Base-by-base conservation (phyloP, 2,113 vertebrate species). In the Microcebus lehilahytsara region DNA sequence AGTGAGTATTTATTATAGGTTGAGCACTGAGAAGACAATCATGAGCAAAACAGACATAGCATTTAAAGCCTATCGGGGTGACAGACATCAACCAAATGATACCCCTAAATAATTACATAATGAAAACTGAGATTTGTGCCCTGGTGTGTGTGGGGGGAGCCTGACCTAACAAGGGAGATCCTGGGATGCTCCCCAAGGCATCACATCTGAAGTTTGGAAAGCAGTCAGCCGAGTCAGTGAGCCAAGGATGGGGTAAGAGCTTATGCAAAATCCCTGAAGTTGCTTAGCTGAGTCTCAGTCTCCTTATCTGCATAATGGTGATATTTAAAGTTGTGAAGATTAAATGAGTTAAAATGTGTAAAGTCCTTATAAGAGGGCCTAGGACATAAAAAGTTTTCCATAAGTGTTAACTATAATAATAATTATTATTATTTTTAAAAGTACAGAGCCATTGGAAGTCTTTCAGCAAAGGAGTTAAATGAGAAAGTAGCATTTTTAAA, bases 271-370 rank as follows among this genome's bases (percentile, higher is more conserved):
- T 30, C 34, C 40, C 49, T 80, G 30, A 80, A 60, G 64, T 56
- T 74, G 30, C 53, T 80, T 92, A 58, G 67, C 62, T 89, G 78
- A 89, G 37, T 92, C 78, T 95, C 62, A 56, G 32, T 87, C 94
- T 94, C 77, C 88, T 71, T n/a, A 12, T 69, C 22, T 71, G 5
- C 77, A 46, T 58, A 67, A 83, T 71, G 40, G 69, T 30, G 23
- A 53, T 84, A 69, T 88, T 83, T 46, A 71, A 46, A 62, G 30
- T 77, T 87, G 13, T 64, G 89, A 62, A 25, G 69, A 71, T 85
- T 66, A 79, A 96, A 49, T 92, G 46, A 83, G 34, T 85, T 79
- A n/a, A 56, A 91, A 49, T 58, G 80, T 64, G 30, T 85, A 62
- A 89, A 86, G 32, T 78, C 49, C 89, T 69, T 56, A 58, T 58